A percentile compares a stretch with the other conserved stretches of the same genome.
Conservation (phyloP, 2,113 vertebrate genomes). For the Pachycephala philippinensis region DNA sequence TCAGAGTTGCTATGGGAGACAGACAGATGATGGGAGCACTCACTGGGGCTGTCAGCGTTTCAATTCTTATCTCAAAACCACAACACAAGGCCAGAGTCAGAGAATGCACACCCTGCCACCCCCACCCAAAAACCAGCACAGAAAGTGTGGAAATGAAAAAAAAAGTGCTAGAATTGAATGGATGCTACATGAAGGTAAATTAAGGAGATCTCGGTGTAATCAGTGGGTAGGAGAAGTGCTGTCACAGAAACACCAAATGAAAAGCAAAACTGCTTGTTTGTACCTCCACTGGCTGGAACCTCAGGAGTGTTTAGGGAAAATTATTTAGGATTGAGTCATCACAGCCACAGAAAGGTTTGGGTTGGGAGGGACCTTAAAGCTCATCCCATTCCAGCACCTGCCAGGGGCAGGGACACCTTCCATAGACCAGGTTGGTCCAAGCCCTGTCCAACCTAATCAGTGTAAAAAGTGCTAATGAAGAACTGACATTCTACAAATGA, state of each 20-base stretch:
- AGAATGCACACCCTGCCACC: neutral
- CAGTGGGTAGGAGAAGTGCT: neutral
- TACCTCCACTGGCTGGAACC: neutral
- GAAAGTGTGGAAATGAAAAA: neutral
- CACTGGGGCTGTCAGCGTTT: neutral
- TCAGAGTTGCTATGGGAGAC: constrained; percentile 4
- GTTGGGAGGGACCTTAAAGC: neutral
- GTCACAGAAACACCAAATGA: neutral
- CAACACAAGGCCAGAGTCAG: neutral
- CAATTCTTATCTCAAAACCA: neutral
- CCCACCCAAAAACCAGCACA: neutral
- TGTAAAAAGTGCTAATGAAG: neutral
- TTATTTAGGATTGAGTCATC: neutral
- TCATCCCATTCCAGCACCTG: neutral
- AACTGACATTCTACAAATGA: neutral
- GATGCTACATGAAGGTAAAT: neutral
- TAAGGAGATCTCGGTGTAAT: neutral
- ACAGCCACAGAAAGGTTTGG: neutral
- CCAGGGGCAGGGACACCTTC: neutral
- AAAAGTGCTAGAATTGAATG: neutral
- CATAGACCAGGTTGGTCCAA: neutral
- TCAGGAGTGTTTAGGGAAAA: neutral
- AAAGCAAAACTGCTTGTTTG: neutral
- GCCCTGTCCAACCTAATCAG: neutral
- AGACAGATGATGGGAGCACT: neutral